Conservation (phyloP, 2,797 vertebrate genomes). For the Cynopterus sphinx region DNA sequence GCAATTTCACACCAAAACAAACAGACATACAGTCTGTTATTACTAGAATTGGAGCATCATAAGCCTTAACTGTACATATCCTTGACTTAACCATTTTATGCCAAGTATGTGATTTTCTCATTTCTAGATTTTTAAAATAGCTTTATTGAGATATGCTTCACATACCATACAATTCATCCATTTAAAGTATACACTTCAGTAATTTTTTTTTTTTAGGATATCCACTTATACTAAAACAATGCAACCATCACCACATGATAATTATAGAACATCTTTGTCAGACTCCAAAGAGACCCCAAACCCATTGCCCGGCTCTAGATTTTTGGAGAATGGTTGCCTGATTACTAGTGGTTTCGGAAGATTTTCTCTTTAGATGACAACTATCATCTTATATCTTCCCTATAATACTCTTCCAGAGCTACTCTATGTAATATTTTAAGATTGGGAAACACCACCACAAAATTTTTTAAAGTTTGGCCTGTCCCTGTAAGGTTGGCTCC, state of each 20-base stretch:
- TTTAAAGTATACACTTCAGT: not conserved
- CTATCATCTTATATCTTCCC: not conserved
- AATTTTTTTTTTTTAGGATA: constrained; percentile 29
- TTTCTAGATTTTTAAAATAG: not conserved
- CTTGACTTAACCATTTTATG: constrained; percentile 29
- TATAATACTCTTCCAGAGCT: constrained; percentile 9
- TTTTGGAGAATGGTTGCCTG: constrained; percentile 1
- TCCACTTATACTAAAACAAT: not conserved
- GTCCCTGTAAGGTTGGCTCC: not conserved
- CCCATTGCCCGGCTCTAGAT: not conserved
- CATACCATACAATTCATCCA: not conserved
- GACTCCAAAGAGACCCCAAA: not conserved
- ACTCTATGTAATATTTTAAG: not conserved
- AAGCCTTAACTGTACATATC: not conserved
- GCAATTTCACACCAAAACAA: constrained; percentile 33
- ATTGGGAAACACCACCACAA: not conserved
- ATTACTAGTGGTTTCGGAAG: constrained; percentile 1
- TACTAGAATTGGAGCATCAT: not conserved
- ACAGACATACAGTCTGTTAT: not conserved
- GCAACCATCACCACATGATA: not conserved
- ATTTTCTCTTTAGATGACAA: constrained; percentile 36
- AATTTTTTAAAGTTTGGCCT: not conserved
- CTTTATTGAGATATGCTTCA: constrained; percentile 38
- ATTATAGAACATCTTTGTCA: not conserved
- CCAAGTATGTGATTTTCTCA: not conserved